Evolutionary conservation across 2,888 invertebrate genomes (phyloP).

Genomic region (Drosophila mimetica): DNA sequence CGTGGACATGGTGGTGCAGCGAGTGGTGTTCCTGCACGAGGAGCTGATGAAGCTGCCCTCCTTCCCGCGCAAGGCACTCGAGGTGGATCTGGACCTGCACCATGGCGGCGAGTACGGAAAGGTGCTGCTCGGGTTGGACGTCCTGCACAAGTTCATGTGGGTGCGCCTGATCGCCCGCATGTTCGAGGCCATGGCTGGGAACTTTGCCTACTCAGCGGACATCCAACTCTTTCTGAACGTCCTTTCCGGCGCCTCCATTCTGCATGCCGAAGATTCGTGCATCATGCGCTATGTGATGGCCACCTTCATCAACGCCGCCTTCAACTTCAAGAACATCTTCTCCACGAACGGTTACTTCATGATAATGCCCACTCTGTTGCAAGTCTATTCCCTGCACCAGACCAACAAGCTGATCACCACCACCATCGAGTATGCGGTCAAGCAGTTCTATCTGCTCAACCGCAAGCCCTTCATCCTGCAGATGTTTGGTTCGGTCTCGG

Average conservation of each 20-base stretch:
- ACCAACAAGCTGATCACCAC: constrained; percentile 97
- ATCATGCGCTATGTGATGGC: constrained; percentile 98
- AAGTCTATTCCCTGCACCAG: constrained; percentile 98
- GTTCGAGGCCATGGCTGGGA: constrained; percentile 99
- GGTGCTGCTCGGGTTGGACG: constrained; percentile 95
- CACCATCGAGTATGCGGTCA: constrained; percentile 98
- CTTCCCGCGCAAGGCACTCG: constrained; percentile 98
- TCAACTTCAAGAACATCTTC: constrained; percentile 99
- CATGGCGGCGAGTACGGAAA: constrained; percentile 95
- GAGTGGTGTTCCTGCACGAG: constrained; percentile 99
- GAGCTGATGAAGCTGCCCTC: constrained; percentile 99
- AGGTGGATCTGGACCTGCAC: constrained; percentile 97
- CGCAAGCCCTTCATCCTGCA: constrained; percentile 99
- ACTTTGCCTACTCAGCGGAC: constrained; percentile 98
- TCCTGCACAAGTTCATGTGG: constrained; percentile 99
- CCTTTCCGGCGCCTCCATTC: constrained; percentile 96
- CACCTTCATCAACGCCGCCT: constrained; percentile 98
- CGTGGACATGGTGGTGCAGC: constrained; percentile 97
- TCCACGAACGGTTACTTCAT: constrained; percentile 98
- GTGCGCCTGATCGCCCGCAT: constrained; percentile 97
- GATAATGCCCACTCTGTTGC: constrained; percentile 98
- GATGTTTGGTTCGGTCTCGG: constrained; percentile 99
- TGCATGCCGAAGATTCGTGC: constrained; percentile 98
- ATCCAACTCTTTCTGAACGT: constrained; percentile 99
- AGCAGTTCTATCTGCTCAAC: constrained; percentile 99